These are phyloP conservation scores for Drosophila takahashii DNA, from an alignment of 1,140 invertebrate genomes.

Conservation along the genomic window DNA sequence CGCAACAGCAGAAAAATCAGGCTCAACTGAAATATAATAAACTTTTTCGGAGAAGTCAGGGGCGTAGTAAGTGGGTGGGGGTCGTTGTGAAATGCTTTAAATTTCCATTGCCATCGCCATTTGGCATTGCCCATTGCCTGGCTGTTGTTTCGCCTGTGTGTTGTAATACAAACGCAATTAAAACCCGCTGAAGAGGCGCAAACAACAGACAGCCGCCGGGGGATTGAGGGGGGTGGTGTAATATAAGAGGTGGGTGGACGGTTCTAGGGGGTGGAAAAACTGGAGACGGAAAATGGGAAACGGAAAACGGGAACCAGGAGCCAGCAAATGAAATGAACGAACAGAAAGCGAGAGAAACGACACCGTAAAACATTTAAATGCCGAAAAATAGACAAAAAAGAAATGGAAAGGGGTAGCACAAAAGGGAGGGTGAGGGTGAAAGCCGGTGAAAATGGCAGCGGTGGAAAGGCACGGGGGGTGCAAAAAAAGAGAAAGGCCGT, in stretches of 20 bases:
- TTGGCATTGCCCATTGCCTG: slow-evolving; percentile 40
- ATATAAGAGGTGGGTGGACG: slow-evolving; percentile 2
- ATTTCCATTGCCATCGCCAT: slow-evolving; percentile 64
- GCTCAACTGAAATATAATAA: slow-evolving; percentile 80
- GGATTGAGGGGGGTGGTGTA: background rate
- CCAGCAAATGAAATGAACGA: slow-evolving; percentile 38
- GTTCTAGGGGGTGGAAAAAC: slow-evolving; percentile 1
- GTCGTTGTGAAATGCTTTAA: slow-evolving; percentile 62
- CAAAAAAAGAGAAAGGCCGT: slow-evolving; percentile 26
- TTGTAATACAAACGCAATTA: slow-evolving; percentile 83
- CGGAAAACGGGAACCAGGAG: slow-evolving; percentile 7
- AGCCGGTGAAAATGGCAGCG: background rate
- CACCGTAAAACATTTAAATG: slow-evolving; percentile 83
- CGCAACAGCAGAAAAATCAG: slow-evolving; percentile 75
- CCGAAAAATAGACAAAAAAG: slow-evolving; percentile 72
- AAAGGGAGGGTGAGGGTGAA: background rate
- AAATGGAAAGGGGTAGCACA: slow-evolving; percentile 12
- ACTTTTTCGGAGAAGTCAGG: slow-evolving; percentile 42
- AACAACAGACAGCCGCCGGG: slow-evolving; percentile 67
- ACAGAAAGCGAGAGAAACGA: slow-evolving; percentile 51
- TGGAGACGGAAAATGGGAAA: slow-evolving; percentile 12
- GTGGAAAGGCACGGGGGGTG: background rate
- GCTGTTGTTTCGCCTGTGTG: slow-evolving; percentile 34
- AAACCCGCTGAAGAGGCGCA: slow-evolving; percentile 81
- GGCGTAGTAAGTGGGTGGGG: background rate